Percentiles rank a stretch among this genome's conserved stretches.
Conservation (phyloP, 1,140 invertebrate species). For the Nasonia longicornis region DNA sequence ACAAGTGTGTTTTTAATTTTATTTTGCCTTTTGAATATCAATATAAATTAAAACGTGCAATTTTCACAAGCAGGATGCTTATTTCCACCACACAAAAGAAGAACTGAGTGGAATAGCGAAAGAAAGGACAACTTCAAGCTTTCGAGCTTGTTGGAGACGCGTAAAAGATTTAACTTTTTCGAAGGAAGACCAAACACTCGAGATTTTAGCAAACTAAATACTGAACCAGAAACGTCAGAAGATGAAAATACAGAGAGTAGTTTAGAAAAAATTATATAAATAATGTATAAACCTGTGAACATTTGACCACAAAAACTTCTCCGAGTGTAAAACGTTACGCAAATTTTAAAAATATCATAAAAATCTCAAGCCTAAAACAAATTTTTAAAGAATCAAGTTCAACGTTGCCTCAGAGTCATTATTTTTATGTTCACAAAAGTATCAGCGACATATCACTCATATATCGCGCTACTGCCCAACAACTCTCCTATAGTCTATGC, state of each 20-base stretch:
- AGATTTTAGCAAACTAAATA: conserved; percentile 67
- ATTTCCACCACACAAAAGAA: conserved; percentile 61
- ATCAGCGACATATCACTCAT: conserved; percentile 14
- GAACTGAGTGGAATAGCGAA: conserved; percentile 61
- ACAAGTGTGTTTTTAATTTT: conserved; percentile 6
- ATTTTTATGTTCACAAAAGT: conserved; percentile 8
- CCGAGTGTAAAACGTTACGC: not conserved
- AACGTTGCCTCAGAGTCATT: not conserved
- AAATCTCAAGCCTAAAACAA: not conserved
- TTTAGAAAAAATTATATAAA: conserved; percentile 59
- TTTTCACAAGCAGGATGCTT: conserved; percentile 60
- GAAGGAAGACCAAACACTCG: conserved; percentile 65
- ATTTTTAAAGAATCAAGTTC: not conserved
- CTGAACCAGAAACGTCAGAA: conserved; percentile 66
- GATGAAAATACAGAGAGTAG: conserved; percentile 62
- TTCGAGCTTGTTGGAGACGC: conserved; percentile 59
- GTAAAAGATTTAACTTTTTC: conserved; percentile 61
- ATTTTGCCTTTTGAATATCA: not conserved
- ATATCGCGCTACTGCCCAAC: not conserved
- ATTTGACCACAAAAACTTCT: conserved; percentile 3
- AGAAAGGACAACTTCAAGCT: conserved; percentile 64
- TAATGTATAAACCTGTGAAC: conserved; percentile 1
- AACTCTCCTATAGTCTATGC: no score
- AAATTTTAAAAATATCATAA: not conserved
- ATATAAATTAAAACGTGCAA: conserved; percentile 8